Base-by-base conservation (phyloP, 2,113 vertebrate genomes). In the Oncorhynchus nerka region DNA sequence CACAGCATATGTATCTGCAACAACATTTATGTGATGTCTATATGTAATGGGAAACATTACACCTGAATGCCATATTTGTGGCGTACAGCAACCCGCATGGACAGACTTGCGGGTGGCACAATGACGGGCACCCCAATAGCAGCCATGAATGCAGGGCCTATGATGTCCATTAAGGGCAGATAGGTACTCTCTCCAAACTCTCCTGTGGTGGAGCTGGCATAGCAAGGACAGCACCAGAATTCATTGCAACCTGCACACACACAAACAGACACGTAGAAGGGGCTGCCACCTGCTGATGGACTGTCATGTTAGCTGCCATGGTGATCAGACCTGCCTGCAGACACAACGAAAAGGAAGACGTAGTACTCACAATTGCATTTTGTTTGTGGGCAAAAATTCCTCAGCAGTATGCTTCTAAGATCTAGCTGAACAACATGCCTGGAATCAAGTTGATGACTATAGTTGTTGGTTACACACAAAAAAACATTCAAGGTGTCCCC, bases 151-250 rank as follows among this genome's bases (percentile, higher is more conserved):
- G 13, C 45, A 2, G 79, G 69, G 4, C 71, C 75, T 0, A 57
- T 2, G 12, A 78, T 5, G 16, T 81, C 81, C 34, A 86, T 1
- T 4, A 84, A 26, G 26, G 82, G 74, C 20, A 84, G 78, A 24
- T 70, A 79, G 1, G 15, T 19, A 24, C 75, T 61, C 71, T 84
- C 76, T 1, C 81, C 76, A 24, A 84, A 86, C 11, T 75, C 7
- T 4, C 26, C 15, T 1, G 78, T 68, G 4, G 75, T 80, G 15
- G 15, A 11, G 49, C 85, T 82, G 19, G 65, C 12, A 11, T 78
- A 76, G 45, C 85, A 84, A 15, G 76, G 74, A 8, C 67, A 73
- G 30, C 82, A 84, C 74, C 75, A 84, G 66, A 67, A 82, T 0
- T 48, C 80, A 32, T 1, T 80, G 59, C 85, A 86, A 30, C 77